These are phyloP conservation scores for Drosophila burlai DNA, from an alignment of 1,140 invertebrate genomes.

Conservation along the genomic window DNA sequence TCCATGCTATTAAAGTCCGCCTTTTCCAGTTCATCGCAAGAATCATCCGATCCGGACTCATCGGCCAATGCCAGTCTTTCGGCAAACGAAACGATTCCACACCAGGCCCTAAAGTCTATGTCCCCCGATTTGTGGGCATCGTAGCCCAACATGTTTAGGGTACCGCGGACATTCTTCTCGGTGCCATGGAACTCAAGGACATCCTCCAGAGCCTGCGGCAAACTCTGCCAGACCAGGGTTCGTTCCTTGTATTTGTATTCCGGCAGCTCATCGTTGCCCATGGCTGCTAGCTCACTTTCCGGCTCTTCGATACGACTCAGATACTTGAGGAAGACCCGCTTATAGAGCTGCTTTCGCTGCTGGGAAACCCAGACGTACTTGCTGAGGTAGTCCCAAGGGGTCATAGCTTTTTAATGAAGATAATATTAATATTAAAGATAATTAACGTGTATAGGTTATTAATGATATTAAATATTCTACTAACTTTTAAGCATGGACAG, in stretches of 20 bases:
- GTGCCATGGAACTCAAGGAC: constrained; percentile 83
- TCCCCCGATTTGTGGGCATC: constrained; percentile 28
- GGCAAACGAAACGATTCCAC: constrained; percentile 87
- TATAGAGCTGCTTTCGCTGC: constrained; percentile 87
- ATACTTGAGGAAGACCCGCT: constrained; percentile 77
- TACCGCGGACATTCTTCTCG: constrained; percentile 62
- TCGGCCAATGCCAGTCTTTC: constrained; percentile 86
- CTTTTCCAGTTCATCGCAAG: constrained; percentile 82
- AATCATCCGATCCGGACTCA: constrained; percentile 68
- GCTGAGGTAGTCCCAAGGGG: constrained; percentile 87
- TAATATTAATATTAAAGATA: not conserved
- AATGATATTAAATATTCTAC: constrained; percentile 8
- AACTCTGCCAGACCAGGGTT: constrained; percentile 59
- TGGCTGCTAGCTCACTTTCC: constrained; percentile 42
- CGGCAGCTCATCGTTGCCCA: constrained; percentile 56
- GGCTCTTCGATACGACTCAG: constrained; percentile 65
- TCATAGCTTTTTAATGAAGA: constrained; percentile 85
- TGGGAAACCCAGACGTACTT: constrained; percentile 87
- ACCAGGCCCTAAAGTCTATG: constrained; percentile 87
- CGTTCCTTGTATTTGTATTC: constrained; percentile 76
- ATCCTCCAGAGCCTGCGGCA: constrained; percentile 75
- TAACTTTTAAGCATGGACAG: constrained; percentile 86
- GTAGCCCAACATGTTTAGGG: constrained; percentile 59
- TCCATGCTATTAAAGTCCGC: constrained; percentile 82
- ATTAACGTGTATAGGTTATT: no score